Percentiles rank a stretch among this genome's conserved stretches.
These are phyloP conservation scores for Phalangium opilio DNA, from an alignment of 2,888 invertebrate species.

Conservation along the genomic window DNA sequence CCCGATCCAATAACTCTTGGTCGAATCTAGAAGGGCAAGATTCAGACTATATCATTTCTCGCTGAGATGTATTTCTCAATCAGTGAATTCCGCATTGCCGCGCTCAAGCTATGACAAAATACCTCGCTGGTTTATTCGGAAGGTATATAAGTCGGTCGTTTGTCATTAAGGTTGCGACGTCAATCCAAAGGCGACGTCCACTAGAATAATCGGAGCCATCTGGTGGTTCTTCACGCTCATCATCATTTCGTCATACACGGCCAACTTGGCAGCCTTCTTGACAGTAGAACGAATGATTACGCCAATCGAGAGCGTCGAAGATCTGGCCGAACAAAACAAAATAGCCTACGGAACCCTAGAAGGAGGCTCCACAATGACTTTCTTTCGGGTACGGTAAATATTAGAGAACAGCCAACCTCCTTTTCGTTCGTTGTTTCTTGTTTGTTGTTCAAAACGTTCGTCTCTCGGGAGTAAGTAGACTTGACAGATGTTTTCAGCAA, in stretches of 20 bases:
- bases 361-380: slow-evolving; percentile 91
- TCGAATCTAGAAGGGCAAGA: too few relatives aligned
- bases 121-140: too few relatives aligned
- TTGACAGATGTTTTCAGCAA: too few relatives aligned
- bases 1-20: too few relatives aligned
- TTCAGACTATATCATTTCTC: too few relatives aligned
- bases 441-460: too few relatives aligned
- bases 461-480: too few relatives aligned
- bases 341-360: slow-evolving; percentile 86
- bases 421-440: too few relatives aligned
- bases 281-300: slow-evolving; percentile 91
- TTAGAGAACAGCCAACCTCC: slow-evolving; percentile 11
- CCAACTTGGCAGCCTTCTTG: slow-evolving; percentile 89
- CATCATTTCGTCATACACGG: slow-evolving; percentile 94
- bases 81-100: too few relatives aligned
- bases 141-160: too few relatives aligned
- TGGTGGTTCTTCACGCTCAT: slow-evolving; percentile 99
- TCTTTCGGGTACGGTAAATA: slow-evolving; percentile 51
- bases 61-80: too few relatives aligned
- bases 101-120: too few relatives aligned
- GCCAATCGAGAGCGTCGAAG: slow-evolving; percentile 87
- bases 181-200: slow-evolving; percentile 53
- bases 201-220: slow-evolving; percentile 85
- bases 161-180: slow-evolving; percentile 55
- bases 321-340: slow-evolving; percentile 78